phyloP scores from a whole-genome alignment of 53 echinoderm and acorn worm genomes.

The Patiria pectinifera region DNA sequence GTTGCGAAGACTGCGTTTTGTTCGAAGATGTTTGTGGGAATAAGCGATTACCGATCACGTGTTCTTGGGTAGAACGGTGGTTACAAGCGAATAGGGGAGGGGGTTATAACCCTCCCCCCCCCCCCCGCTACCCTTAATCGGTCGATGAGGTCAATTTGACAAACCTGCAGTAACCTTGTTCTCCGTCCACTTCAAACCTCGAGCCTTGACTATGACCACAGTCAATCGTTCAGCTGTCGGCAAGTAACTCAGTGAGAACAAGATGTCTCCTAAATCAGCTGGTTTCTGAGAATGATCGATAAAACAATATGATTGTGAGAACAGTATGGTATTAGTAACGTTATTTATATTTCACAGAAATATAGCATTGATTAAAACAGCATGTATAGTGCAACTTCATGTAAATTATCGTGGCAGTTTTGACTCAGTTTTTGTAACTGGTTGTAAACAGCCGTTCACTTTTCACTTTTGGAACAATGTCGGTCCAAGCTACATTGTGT shows the following conservation, averaged over 20 bases:
- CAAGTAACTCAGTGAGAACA: constrained; percentile 95
- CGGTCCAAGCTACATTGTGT: no score
- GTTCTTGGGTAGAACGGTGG: no score
- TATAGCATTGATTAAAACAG: no score
- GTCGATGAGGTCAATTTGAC: not conserved
- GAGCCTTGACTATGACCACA: constrained; percentile 93
- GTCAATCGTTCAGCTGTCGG: constrained; percentile 95
- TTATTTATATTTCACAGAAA: not conserved
- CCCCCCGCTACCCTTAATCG: not conserved
- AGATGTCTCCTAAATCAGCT: constrained; percentile 83
- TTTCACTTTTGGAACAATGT: no score
- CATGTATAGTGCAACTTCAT: no score
- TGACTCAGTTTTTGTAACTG: no score
- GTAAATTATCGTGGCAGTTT: no score
- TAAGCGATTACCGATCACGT: no score
- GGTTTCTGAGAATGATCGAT: constrained; percentile 75
- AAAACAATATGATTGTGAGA: not conserved
- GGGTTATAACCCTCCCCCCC: not conserved
- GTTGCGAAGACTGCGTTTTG: no score
- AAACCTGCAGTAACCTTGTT: constrained; percentile 70
- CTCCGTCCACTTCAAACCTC: constrained; percentile 91
- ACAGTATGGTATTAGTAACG: no score
- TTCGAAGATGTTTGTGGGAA: no score
- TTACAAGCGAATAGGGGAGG: not conserved
- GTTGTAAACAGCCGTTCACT: no score